phyloP scores from a whole-genome alignment of 92 coral and sea anemone species.

The Phenganax marumi region DNA sequence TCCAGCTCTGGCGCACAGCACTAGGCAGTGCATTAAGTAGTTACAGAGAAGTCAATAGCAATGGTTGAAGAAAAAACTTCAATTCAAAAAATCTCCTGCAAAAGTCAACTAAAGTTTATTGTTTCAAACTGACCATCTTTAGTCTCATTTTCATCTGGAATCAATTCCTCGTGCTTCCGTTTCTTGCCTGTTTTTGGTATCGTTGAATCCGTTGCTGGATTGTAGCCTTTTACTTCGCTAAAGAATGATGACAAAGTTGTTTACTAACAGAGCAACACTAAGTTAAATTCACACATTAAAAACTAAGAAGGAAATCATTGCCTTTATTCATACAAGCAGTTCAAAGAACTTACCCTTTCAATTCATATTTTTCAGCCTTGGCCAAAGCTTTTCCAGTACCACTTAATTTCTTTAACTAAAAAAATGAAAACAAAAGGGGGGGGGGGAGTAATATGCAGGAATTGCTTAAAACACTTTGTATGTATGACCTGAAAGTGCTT shows the following conservation, averaged over 20 bases:
- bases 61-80: neutral
- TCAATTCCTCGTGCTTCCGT: slow-evolving; percentile 70
- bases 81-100: neutral
- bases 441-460: no score
- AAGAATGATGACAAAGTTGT: neutral
- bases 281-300: neutral
- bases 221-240: slow-evolving; percentile 87
- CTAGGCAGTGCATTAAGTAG: no score
- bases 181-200: slow-evolving; percentile 71
- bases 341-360: slow-evolving; percentile 64
- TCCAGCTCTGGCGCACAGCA: no score
- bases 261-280: neutral
- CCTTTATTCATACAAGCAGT: neutral
- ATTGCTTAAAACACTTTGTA: no score
- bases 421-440: neutral
- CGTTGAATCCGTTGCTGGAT: slow-evolving; percentile 88
- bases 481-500: no score
- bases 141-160: slow-evolving; percentile 45
- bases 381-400: slow-evolving; percentile 92
- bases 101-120: neutral
- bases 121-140: slow-evolving; percentile 25
- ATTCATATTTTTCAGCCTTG: slow-evolving; percentile 85
- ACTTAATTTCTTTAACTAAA: slow-evolving; percentile 83
- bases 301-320: neutral
- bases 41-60: neutral